Base-by-base conservation (phyloP, 2,113 vertebrate species). In the Nyctibius bracteatus region DNA sequence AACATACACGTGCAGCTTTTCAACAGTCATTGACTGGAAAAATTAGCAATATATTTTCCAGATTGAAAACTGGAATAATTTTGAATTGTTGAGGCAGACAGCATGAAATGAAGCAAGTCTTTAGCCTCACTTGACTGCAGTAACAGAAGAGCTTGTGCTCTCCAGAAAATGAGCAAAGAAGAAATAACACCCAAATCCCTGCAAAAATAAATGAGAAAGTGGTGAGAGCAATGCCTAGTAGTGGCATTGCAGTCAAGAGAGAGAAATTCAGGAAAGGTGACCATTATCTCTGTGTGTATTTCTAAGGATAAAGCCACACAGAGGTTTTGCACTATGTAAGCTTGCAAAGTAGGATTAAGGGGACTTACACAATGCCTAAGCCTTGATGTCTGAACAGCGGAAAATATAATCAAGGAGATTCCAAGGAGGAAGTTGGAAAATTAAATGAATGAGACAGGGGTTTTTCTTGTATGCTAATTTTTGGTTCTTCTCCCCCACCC, bases 281-380 rank as follows among this genome's bases (percentile, higher is more conserved):
- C 1, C 1, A 54, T 86, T 94, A 82, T 62, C 35, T 85, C n/a
- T 81, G 43, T 55, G 39, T 55, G 33, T 49, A 14, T 88, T 70
- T 86, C n/a, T 73, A 47, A 51, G 65, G 49, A 63, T 94, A 88
- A 93, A 93, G 46, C 14, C 9, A 17, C 25, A n/a, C 8, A 73
- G 70, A 58, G 37, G 33, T 65, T 96, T 81, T 91, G 74, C 0
- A 1, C 54, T 75, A 18, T 68, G 54, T 82, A 90, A 88, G 62
- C 91, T 93, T 90, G 59, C 59, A 74, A 86, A 96, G 43, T 66
- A 93, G 85, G 79, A 80, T 96, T 92, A 86, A 49, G 80, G 70
- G 49, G 18, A 54, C 2, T 95, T 91, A 65, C 15, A 46, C 57
- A 92, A 30, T 77, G 33, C 67, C 62, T 86, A 70, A 95, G 59